Evolutionary conservation across 1,140 invertebrate genomes (phyloP), one percentile per base, ranked within the genome.

Genomic region (Drosophila repletoides): DNA sequence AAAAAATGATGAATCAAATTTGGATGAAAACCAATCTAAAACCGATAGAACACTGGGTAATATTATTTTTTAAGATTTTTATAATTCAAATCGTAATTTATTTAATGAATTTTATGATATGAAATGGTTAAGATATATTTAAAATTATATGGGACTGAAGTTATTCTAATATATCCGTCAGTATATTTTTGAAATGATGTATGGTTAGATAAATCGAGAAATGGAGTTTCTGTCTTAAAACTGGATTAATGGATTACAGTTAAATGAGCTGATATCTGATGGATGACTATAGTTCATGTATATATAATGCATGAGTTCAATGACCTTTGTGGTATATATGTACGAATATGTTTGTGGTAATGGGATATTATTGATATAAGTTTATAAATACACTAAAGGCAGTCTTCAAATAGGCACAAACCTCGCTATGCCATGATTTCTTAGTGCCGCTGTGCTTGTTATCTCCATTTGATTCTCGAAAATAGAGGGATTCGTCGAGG

Each of bases 381-480:
- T 49, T 31, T 12, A 4, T n/a, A 61, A 14, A 3, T 19, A 40
- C 38, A 6, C 1, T 29, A 31, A 21, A 7, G 19, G 1, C 1
- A 12, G n/a, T 28, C 5, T 10, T 43, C 9, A 15, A 17, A 9
- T 9, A 3, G 28, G 29, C 53, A 87, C 81, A 63, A 81, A 90
- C 87, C 89, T 89, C 7, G 89, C 88, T 22, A 90, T 83, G 72
- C 89, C 89, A 73, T 90, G 88, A 75, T 90, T 90, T 52, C 83
- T 81, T 3, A 90, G 68, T 2, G 80, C 89, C 2, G 81, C 75
- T n/a, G 87, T 88, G 52, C 84, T 72, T 6, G 89, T 89, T 9
- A 90, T 86, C 68, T 90, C 89, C 41, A 90, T 80, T 75, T 89
- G 88, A 29, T 73, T 89, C 36, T 90, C 89, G 36, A 87, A 70